Evolutionary conservation across 2,888 invertebrate species (phyloP), one percentile per base, ranked within the genome.

Genomic region (Hypomecis atomaria): DNA sequence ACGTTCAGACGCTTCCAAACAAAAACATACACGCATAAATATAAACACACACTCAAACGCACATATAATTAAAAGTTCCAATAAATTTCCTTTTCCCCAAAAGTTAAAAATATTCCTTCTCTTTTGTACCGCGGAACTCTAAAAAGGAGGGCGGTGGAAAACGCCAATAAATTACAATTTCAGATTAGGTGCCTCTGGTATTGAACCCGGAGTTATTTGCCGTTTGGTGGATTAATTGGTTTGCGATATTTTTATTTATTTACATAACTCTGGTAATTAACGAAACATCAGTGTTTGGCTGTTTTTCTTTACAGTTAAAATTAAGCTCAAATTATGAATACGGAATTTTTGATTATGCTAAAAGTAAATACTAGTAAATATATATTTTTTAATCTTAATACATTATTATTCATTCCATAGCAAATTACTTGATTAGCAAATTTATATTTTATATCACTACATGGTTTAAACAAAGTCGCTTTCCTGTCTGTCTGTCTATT

Each of bases 151-250:
- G 67, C 48, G 49, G 33, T 59, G 50, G 49, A 65, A 62, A 50
- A 38, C 36, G 54, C 59, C 62, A 52, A 62, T 57, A 62, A 66
- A 70, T 70, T 63, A 62, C 63, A 68, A 70, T 64, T 64, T 64
- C 56, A 70, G 63, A 62, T 66, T 61, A 63, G 62, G 49, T 44
- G 47, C 48, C 53, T 55, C 33, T 48, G 47, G 57, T 57, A 59
- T 61, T 60, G 60, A 57, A 45, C 54, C 52, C 56, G n/a, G 38
- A 45, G 60, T 63, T 62, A 59, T 63, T 57, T 59, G 36, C 60
- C 49, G 57, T 63, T 54, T 54, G 33, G 49, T n/a, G 37, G 44
- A 65, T 62, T 57, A 62, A 68, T 68, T 64, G 59, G 48, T 52
- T 60, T 47, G 36, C 48, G n/a, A 50, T 33, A 34, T 54, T 63